Evolutionary conservation across 2,113 vertebrate genomes (phyloP).

Genomic region (Lathamus discolor): DNA sequence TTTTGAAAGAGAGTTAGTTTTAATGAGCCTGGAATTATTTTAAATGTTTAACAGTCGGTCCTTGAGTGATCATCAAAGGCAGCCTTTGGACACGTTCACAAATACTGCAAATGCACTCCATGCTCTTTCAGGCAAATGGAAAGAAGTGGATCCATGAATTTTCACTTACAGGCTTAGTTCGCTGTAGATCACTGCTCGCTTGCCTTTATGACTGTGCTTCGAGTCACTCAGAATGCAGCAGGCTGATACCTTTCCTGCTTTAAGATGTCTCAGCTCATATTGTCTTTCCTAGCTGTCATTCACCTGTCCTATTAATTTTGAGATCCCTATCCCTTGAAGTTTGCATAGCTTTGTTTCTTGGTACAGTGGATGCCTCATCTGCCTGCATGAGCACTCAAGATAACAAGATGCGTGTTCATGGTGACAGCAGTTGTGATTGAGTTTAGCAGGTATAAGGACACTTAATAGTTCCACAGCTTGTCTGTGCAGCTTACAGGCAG

Average conservation of each 20-base stretch:
- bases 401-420: slow-evolving; percentile 15
- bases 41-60: slow-evolving; percentile 58
- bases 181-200: slow-evolving; percentile 53
- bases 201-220: slow-evolving; percentile 25
- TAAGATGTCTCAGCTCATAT: background rate
- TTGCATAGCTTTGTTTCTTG: slow-evolving; percentile 11
- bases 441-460: slow-evolving; percentile 36
- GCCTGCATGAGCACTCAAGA: slow-evolving; percentile 5
- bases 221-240: slow-evolving; percentile 23
- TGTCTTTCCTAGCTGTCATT: slow-evolving; percentile 41
- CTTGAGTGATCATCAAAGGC: slow-evolving; percentile 61
- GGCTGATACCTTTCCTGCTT: slow-evolving; percentile 49
- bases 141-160: slow-evolving; percentile 45
- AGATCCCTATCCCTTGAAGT: slow-evolving; percentile 50
- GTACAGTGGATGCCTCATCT: slow-evolving; percentile 14
- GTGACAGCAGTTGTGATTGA: slow-evolving; percentile 19
- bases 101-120: slow-evolving; percentile 41
- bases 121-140: slow-evolving; percentile 28
- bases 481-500: background rate
- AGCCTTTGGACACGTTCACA: slow-evolving; percentile 44
- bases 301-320: slow-evolving; percentile 55
- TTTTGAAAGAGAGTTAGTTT: slow-evolving; percentile 45
- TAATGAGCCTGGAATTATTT: slow-evolving; percentile 57
- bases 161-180: slow-evolving; percentile 50
- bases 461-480: slow-evolving; percentile 16